Evolutionary conservation across 1,140 invertebrate genomes (phyloP).

Genomic region (Zaprionus lachaisei): DNA sequence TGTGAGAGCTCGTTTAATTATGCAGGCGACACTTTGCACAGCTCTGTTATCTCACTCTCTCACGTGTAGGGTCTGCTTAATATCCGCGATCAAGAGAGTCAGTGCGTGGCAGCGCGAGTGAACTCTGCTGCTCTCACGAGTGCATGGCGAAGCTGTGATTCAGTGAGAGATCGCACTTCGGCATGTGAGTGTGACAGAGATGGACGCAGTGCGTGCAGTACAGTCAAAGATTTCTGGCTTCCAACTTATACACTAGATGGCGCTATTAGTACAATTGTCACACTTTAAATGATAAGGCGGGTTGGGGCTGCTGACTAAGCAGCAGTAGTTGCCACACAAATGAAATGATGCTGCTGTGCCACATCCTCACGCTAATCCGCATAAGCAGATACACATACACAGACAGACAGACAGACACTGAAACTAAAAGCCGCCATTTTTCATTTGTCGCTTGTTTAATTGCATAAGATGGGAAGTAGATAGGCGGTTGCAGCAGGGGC

Average conservation of each 20-base stretch:
- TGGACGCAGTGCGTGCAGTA: background rate
- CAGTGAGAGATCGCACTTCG: too few species aligned
- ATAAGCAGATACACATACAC: constrained; percentile 28
- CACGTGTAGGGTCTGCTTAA: too few species aligned
- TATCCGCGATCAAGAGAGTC: too few species aligned
- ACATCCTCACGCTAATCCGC: constrained; percentile 31
- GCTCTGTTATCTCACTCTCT: too few species aligned
- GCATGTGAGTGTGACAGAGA: too few species aligned
- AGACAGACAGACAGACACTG: constrained; percentile 16
- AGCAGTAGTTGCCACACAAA: constrained; percentile 12
- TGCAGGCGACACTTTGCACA: too few species aligned
- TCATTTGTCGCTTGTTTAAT: constrained; percentile 63
- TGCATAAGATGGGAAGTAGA: constrained; percentile 52
- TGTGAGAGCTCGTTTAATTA: too few species aligned
- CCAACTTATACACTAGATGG: background rate
- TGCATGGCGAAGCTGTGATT: too few species aligned
- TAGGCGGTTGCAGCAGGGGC: background rate
- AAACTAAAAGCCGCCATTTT: constrained; percentile 62
- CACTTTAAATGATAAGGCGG: background rate
- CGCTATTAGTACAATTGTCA: background rate
- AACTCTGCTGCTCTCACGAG: background rate
- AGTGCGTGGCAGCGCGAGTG: too few species aligned
- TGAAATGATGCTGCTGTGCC: constrained; percentile 29
- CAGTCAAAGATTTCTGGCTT: background rate
- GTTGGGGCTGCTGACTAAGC: background rate